Percentiles rank a stretch among this genome's conserved stretches.
Evolutionary conservation across 2,797 vertebrate genomes (phyloP).

Genomic region (Sebastes vulpes): DNA sequence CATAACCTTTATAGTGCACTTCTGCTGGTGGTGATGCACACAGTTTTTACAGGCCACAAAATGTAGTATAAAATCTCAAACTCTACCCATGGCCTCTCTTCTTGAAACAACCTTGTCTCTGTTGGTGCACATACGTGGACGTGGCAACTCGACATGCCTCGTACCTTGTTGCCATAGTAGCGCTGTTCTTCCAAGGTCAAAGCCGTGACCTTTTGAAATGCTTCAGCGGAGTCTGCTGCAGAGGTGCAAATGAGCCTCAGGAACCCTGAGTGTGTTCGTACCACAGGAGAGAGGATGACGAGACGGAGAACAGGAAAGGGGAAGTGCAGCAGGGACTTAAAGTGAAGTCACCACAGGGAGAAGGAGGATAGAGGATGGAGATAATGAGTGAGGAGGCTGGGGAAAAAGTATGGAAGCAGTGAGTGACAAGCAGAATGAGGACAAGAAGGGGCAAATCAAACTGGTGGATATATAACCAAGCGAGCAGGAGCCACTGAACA

Average conservation of each 20-base stretch:
- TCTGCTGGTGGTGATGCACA: background rate
- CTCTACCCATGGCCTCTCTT: background rate
- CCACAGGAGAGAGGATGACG: constrained; percentile 14
- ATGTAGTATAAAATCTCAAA: background rate
- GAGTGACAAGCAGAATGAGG: constrained; percentile 53
- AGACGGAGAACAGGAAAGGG: constrained; percentile 4
- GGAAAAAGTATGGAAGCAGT: background rate
- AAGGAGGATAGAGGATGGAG: constrained; percentile 31
- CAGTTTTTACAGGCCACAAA: background rate
- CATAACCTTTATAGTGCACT: background rate
- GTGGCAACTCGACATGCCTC: constrained; percentile 22
- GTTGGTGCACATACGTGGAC: background rate
- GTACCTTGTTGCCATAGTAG: constrained; percentile 59
- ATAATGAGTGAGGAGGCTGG: constrained; percentile 51
- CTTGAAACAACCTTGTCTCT: background rate
- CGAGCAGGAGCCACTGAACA: constrained; percentile 5
- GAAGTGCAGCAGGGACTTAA: constrained; percentile 21
- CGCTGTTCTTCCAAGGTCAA: constrained; percentile 62
- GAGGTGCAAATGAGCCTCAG: constrained; percentile 76
- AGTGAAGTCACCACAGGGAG: constrained; percentile 27
- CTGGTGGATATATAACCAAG: constrained; percentile 14
- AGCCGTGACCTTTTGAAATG: constrained; percentile 39
- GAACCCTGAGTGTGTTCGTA: constrained; percentile 22
- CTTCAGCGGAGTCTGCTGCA: constrained; percentile 47
- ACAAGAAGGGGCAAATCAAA: constrained; percentile 28